Evolutionary conservation across 2,797 vertebrate genomes (phyloP), one percentile per base, ranked within the genome.

Genomic region (Poecilia picta): DNA sequence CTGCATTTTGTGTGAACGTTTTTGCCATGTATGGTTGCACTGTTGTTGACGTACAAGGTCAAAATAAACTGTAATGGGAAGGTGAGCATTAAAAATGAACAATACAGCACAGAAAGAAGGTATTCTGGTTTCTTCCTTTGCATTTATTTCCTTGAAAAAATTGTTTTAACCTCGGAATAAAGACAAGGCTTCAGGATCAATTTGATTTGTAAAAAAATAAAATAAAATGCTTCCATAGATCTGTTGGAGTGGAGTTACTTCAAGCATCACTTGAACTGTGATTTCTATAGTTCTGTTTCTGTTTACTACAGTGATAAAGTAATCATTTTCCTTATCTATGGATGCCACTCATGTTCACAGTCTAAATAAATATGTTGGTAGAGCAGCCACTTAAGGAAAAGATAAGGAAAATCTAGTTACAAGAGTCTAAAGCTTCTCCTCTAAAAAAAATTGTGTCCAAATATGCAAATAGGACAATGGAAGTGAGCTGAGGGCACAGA

Each of bases 381-480:
- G n/a, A 31, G 5, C 12, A 59, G 55, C 55, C 55, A 59, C 28
- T 31, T 28, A 15, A 28, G 55, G n/a, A 6, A 57, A n/a, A 57
- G 55, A 28, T 28, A 57, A 5, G 11, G 4, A 59, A 59, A 55
- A 28, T 59, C 8, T 28, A 59, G 12, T 31, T 6, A 28, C n/a
- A 57, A 59, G 12, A 15, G n/a, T 59, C 15, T n/a, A n/a, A 5
- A 31, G 57, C n/a, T 59, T 59, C 57, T 59, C 28, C 28, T 59
- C 12, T 31, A 28, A 5, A 59, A 59, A 57, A 57, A 57, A 53
- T 11, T 28, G 4, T 59, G 20, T 43, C 41, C 76, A 85, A 18
- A 87, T 88, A 83, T 90, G 87, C 82, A 87, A 59, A 71, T 47
- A 84, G 82, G 84, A 86, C 62, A 73, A 47, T 86, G 84, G 86